These are phyloP conservation scores for Coregonus suidteri DNA, from an alignment of 2,797 vertebrate genomes.

Conservation along the genomic window DNA sequence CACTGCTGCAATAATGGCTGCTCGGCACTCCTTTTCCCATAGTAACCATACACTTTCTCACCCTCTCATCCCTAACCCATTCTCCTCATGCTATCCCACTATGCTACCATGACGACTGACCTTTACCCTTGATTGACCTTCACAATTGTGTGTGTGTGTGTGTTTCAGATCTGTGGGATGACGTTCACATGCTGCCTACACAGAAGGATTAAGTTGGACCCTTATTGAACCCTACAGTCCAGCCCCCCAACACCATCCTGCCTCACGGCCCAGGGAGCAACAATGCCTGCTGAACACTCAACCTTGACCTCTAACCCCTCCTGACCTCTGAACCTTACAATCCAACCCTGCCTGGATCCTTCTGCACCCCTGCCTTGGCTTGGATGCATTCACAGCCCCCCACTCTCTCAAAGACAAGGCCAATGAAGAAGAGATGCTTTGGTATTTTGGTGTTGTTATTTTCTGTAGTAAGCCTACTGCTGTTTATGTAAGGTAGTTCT, in stretches of 20 bases:
- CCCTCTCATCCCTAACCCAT: constrained; percentile 41
- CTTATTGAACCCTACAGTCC: constrained; percentile 65
- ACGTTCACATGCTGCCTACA: constrained; percentile 82
- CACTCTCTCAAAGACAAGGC: constrained; percentile 2
- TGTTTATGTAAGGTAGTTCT: neutral
- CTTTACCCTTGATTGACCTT: constrained; percentile 41
- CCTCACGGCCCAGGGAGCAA: neutral
- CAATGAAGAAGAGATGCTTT: constrained; percentile 7
- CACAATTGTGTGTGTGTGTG: constrained; percentile 19
- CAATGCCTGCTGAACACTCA: neutral
- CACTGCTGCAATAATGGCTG: constrained; percentile 42
- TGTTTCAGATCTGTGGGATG: constrained; percentile 83
- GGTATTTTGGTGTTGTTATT: neutral
- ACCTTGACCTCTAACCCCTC: neutral
- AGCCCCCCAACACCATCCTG: neutral
- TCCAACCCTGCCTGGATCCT: neutral
- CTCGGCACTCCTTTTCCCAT: constrained; percentile 50
- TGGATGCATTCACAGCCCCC: constrained; percentile 37
- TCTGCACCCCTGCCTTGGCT: constrained; percentile 11
- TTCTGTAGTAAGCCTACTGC: neutral
- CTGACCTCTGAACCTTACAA: constrained; percentile 26
- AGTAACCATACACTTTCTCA: constrained; percentile 55
- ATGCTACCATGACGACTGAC: constrained; percentile 27
- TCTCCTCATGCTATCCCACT: constrained; percentile 36
- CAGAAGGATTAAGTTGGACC: constrained; percentile 77